Evolutionary conservation across 2,888 invertebrate genomes (phyloP).

Genomic region (Acleris literana): DNA sequence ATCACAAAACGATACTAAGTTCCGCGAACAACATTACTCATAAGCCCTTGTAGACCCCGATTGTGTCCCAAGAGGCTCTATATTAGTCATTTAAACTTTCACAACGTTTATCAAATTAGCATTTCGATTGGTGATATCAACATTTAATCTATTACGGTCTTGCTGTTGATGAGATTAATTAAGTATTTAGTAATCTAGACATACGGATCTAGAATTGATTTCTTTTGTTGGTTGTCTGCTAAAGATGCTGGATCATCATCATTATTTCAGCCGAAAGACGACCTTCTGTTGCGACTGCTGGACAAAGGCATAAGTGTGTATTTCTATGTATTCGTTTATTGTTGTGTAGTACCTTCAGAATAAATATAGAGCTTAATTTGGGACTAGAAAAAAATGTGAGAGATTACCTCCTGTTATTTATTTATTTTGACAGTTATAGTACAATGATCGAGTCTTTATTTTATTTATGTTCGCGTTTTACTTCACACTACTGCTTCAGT

Average conservation of each 20-base stretch:
- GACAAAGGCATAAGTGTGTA: too few relatives aligned
- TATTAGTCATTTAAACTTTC: conserved; percentile 34
- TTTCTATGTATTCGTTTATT: too few relatives aligned
- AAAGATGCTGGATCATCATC: neutral
- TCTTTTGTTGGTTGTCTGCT: neutral
- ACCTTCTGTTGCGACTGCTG: too few relatives aligned
- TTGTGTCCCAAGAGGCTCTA: conserved; percentile 14
- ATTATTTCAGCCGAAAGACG: too few relatives aligned
- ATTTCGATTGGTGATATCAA: conserved; percentile 25
- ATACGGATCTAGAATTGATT: neutral
- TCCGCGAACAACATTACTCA: conserved; percentile 38
- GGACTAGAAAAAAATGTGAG: too few relatives aligned
- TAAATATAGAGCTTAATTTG: too few relatives aligned
- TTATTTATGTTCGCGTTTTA: too few relatives aligned
- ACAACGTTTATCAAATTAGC: conserved; percentile 26
- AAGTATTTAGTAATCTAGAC: conserved; percentile 13
- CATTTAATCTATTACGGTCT: conserved; percentile 20
- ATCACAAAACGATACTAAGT: conserved; percentile 46
- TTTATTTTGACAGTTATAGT: too few relatives aligned
- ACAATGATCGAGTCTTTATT: too few relatives aligned
- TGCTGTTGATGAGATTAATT: conserved; percentile 19
- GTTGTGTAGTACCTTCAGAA: too few relatives aligned
- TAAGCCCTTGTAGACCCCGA: conserved; percentile 28
- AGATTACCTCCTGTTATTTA: too few relatives aligned
- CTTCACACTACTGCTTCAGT: too few relatives aligned